These are phyloP conservation scores for Ligdia adustata DNA, from an alignment of 2,888 invertebrate genomes.

Conservation along the genomic window DNA sequence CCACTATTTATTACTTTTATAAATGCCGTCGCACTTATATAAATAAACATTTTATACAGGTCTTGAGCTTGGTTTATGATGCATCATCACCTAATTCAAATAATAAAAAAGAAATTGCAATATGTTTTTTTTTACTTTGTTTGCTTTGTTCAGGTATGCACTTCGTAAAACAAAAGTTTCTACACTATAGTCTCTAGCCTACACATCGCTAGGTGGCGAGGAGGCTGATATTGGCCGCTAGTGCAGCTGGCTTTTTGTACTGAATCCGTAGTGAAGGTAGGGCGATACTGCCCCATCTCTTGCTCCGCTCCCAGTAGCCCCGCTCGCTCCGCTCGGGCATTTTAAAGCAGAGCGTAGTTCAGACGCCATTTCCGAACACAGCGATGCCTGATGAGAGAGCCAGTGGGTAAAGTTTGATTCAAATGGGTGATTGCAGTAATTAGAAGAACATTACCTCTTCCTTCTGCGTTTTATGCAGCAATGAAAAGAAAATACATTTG, in stretches of 20 bases:
- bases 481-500: slow-evolving; percentile 19
- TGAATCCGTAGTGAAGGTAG: slow-evolving; percentile 86
- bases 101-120: background rate
- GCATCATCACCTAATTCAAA: background rate
- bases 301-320: slow-evolving; percentile 59
- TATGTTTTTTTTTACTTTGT: background rate
- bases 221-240: slow-evolving; percentile 73
- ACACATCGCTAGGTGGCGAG: slow-evolving; percentile 77
- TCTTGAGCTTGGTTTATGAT: slow-evolving; percentile 18
- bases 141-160: slow-evolving; percentile 22
- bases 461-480: slow-evolving; percentile 54
- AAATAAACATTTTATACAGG: slow-evolving; percentile 7
- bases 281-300: slow-evolving; percentile 85
- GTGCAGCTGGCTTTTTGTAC: slow-evolving; percentile 80
- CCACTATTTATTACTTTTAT: slow-evolving; percentile 14
- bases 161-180: slow-evolving; percentile 16
- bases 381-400: slow-evolving; percentile 82
- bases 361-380: slow-evolving; percentile 89
- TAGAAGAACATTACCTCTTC: slow-evolving; percentile 71
- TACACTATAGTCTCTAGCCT: slow-evolving; percentile 47
- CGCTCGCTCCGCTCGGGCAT: slow-evolving; percentile 83
- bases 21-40: slow-evolving; percentile 8
- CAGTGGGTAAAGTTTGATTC: slow-evolving; percentile 25
- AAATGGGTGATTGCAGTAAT: slow-evolving; percentile 12
- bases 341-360: slow-evolving; percentile 88